These are phyloP conservation scores for Cepaea nemoralis DNA, from an alignment of 1,140 invertebrate species.

Conservation along the genomic window DNA sequence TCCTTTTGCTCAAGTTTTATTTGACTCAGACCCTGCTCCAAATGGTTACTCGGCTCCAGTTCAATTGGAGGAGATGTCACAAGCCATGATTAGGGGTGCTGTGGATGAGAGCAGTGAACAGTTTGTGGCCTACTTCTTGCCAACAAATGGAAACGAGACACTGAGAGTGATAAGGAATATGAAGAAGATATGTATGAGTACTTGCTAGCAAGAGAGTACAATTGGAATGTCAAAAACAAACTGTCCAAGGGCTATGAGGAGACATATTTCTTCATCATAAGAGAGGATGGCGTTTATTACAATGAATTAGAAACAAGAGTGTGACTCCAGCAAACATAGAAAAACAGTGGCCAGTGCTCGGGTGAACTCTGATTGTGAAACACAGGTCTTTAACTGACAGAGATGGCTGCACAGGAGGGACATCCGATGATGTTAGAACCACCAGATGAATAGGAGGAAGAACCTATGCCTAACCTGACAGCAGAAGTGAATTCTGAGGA, in stretches of 20 bases:
- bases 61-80: slow-evolving; percentile 96
- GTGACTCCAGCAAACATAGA: slow-evolving; percentile 87
- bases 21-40: slow-evolving; percentile 95
- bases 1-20: slow-evolving; percentile 95
- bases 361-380: slow-evolving; percentile 90
- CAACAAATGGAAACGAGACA: slow-evolving; percentile 88
- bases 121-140: slow-evolving; percentile 98
- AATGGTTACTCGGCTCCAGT: slow-evolving; percentile 57
- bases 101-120: slow-evolving; percentile 99
- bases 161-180: slow-evolving; percentile 79
- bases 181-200: slow-evolving; percentile 76
- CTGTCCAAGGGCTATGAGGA: slow-evolving; percentile 97
- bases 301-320: slow-evolving; percentile 97
- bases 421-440: slow-evolving; percentile 90
- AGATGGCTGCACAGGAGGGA: slow-evolving; percentile 81
- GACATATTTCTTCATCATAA: slow-evolving; percentile 96
- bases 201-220: slow-evolving; percentile 79
- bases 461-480: slow-evolving; percentile 50
- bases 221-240: slow-evolving; percentile 99
- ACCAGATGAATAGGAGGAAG: slow-evolving; percentile 80
- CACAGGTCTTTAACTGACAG: slow-evolving; percentile 90
- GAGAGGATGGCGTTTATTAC: slow-evolving; percentile 92
- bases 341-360: slow-evolving; percentile 73
- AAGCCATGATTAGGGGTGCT: slow-evolving; percentile 93
- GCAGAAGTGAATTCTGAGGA: slow-evolving; percentile 39